These are phyloP conservation scores for Pectinophora gossypiella DNA, from an alignment of 1,140 invertebrate species.

Conservation along the genomic window DNA sequence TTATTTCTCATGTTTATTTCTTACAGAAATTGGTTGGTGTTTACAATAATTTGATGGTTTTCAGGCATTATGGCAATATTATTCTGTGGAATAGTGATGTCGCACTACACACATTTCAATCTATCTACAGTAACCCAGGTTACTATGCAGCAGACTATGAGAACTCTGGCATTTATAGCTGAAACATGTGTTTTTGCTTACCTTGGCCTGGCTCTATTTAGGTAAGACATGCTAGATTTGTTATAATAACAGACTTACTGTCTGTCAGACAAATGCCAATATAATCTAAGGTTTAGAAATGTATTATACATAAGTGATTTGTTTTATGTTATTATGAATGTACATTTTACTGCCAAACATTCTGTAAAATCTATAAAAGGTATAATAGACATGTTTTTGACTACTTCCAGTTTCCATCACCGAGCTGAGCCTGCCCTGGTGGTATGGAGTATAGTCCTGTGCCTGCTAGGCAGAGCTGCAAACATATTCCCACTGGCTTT, in stretches of 20 bases:
- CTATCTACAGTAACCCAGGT: constrained; percentile 98
- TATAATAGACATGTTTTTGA: not conserved
- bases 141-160: constrained; percentile 99
- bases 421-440: constrained; percentile 88
- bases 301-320: too few species aligned
- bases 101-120: constrained; percentile 99
- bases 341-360: too few species aligned
- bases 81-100: constrained; percentile 99
- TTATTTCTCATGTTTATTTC: too few species aligned
- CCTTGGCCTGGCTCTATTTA: constrained; percentile 96
- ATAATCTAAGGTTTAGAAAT: too few species aligned
- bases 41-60: constrained; percentile 22
- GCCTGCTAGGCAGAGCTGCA: constrained; percentile 93
- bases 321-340: too few species aligned
- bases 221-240: too few species aligned
- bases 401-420: constrained; percentile 87
- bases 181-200: constrained; percentile 99
- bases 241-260: too few species aligned
- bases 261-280: too few species aligned
- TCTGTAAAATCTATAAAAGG: too few species aligned
- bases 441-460: constrained; percentile 95
- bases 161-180: constrained; percentile 97
- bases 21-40: too few species aligned
- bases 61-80: constrained; percentile 99
- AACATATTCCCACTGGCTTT: constrained; percentile 98